Percentiles rank a stretch among this genome's conserved stretches.
These are phyloP conservation scores for Lates calcarifer DNA, from an alignment of 2,113 vertebrate genomes.

Conservation along the genomic window DNA sequence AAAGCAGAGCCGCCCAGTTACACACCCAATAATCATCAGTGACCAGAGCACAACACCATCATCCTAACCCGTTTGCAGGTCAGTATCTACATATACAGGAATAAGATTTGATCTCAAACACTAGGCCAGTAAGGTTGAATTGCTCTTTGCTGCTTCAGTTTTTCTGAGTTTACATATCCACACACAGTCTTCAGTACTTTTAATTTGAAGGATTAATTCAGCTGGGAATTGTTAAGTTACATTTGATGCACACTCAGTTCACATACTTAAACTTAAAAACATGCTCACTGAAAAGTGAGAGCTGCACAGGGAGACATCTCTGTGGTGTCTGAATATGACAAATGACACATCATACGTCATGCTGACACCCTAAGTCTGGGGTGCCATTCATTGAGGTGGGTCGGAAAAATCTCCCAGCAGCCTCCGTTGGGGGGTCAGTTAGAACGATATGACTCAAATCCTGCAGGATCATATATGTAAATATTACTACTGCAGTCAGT, in stretches of 20 bases:
- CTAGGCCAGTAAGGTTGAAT: background rate
- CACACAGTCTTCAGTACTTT: background rate
- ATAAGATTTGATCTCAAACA: background rate
- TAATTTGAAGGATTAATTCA: background rate
- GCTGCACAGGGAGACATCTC: background rate
- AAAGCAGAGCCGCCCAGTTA: background rate
- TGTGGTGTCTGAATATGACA: conserved; percentile 24
- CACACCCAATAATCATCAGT: background rate
- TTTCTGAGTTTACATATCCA: background rate
- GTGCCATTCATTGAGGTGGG: background rate
- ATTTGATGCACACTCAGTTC: background rate
- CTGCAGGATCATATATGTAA: background rate
- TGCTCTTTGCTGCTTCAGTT: background rate
- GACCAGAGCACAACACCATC: background rate
- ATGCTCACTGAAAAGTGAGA: background rate
- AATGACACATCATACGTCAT: conserved; percentile 43
- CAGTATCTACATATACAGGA: background rate
- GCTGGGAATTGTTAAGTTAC: background rate
- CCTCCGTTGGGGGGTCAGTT: background rate
- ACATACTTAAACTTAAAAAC: background rate
- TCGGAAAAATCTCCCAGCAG: conserved; percentile 36
- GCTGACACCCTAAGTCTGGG: conserved; percentile 39
- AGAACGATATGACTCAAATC: background rate
- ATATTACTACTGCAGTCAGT: background rate
- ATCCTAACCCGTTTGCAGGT: background rate